phyloP scores from a whole-genome alignment of 2,888 invertebrate species.

The Isotomurus palustris region DNA sequence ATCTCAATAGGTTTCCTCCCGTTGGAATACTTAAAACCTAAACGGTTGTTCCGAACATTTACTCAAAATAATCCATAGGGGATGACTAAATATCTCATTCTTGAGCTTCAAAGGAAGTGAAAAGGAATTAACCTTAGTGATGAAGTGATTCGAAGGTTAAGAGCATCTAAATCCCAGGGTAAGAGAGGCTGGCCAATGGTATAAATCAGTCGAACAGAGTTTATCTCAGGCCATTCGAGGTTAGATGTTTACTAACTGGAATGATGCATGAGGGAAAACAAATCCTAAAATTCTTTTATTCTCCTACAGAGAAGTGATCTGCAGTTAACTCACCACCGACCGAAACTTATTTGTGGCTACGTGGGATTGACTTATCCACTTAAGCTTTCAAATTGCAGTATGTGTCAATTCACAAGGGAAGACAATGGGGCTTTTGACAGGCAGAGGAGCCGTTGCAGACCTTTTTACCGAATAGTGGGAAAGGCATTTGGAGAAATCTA shows the following conservation, averaged over 20 bases:
- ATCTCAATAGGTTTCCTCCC: too few species aligned
- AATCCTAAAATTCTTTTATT: slow-evolving; percentile 10
- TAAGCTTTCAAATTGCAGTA: too few species aligned
- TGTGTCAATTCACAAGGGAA: too few species aligned
- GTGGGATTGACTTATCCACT: too few species aligned
- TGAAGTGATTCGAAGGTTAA: slow-evolving; percentile 4
- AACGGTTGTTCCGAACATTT: too few species aligned
- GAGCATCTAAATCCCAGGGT: neutral
- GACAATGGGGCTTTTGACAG: too few species aligned
- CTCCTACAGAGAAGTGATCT: too few species aligned
- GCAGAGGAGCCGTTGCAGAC: too few species aligned
- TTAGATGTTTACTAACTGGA: slow-evolving; percentile 12
- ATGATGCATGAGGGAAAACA: slow-evolving; percentile 11
- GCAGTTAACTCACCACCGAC: too few species aligned
- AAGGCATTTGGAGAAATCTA: neutral
- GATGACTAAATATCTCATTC: neutral
- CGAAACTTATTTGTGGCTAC: too few species aligned
- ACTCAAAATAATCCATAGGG: neutral
- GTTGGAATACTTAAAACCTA: too few species aligned
- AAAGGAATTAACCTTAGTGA: neutral
- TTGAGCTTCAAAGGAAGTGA: neutral
- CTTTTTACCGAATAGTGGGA: too few species aligned
- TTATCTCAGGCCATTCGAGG: slow-evolving; percentile 5
- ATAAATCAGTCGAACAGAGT: slow-evolving; percentile 6
- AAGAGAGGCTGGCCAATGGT: slow-evolving; percentile 2